These are phyloP conservation scores for Xanthorhoe spadicearia DNA, from an alignment of 2,888 invertebrate genomes.

Conservation along the genomic window DNA sequence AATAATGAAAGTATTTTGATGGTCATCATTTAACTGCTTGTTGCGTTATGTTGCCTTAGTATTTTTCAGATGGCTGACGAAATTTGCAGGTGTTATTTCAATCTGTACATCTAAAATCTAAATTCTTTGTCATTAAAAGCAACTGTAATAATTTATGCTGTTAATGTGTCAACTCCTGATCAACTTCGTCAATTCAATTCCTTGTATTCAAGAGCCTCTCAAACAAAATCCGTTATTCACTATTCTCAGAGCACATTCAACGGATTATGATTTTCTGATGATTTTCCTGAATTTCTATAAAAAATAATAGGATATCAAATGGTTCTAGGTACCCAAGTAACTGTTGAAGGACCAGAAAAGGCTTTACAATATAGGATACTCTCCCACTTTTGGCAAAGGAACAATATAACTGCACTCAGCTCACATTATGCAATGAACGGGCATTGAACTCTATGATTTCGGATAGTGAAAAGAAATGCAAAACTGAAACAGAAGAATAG, in stretches of 20 bases:
- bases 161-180: background rate
- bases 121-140: too few relatives aligned
- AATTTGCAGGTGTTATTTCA: background rate
- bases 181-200: background rate
- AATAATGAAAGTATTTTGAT: constrained; percentile 2
- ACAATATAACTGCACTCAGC: constrained; percentile 16
- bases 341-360: background rate
- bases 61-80: too few relatives aligned
- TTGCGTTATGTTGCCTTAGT: background rate
- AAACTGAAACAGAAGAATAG: background rate
- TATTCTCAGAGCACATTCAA: too few relatives aligned
- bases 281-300: too few relatives aligned
- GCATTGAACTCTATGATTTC: constrained; percentile 23
- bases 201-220: too few relatives aligned
- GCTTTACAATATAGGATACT: background rate
- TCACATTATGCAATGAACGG: constrained; percentile 25
- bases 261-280: too few relatives aligned
- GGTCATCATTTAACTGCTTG: background rate
- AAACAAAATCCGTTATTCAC: too few relatives aligned
- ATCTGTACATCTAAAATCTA: background rate
- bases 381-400: constrained; percentile 15
- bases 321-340: background rate
- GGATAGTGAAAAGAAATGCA: constrained; percentile 1
- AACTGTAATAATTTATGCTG: background rate
- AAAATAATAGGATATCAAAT: background rate